A percentile compares a stretch with the other conserved stretches of the same genome.
Conservation (phyloP, 2,888 invertebrate species). For the Vanessa cardui region DNA sequence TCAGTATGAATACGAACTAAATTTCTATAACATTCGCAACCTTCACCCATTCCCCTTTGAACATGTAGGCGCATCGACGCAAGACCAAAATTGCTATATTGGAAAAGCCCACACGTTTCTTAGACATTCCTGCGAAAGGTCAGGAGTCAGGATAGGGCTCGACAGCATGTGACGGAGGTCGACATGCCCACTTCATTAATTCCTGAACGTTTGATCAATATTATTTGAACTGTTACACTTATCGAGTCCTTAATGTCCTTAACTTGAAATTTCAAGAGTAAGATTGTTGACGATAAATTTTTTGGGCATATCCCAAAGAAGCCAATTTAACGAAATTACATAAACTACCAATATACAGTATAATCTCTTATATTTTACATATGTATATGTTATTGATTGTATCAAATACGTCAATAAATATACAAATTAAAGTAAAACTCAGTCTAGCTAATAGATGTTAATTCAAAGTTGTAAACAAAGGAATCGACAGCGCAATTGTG, state of each 20-base stretch:
- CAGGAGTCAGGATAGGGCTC: conserved; percentile 54
- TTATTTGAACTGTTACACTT: conserved; percentile 22
- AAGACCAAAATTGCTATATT: conserved; percentile 36
- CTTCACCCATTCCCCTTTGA: conserved; percentile 7
- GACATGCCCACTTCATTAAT: conserved; percentile 81
- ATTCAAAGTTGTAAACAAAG: conserved; percentile 42
- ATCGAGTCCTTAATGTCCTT: neutral
- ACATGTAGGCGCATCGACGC: conserved; percentile 32
- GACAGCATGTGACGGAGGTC: conserved; percentile 72
- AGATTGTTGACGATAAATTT: neutral
- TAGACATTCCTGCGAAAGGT: conserved; percentile 69
- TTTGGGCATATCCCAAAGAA: neutral
- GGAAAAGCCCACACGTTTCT: conserved; percentile 62
- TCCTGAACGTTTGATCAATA: conserved; percentile 72
- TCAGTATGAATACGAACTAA: no score
- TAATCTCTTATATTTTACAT: no score
- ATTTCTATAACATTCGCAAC: neutral
- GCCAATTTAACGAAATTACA: no score
- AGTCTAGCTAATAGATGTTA: conserved; percentile 24
- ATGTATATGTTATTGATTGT: neutral
- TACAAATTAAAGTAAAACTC: conserved; percentile 21
- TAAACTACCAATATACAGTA: no score
- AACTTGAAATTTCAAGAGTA: neutral
- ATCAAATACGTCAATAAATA: neutral
- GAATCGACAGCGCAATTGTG: conserved; percentile 34